phyloP scores from a whole-genome alignment of 1,140 invertebrate species.

The Choristoneura fumiferana region DNA sequence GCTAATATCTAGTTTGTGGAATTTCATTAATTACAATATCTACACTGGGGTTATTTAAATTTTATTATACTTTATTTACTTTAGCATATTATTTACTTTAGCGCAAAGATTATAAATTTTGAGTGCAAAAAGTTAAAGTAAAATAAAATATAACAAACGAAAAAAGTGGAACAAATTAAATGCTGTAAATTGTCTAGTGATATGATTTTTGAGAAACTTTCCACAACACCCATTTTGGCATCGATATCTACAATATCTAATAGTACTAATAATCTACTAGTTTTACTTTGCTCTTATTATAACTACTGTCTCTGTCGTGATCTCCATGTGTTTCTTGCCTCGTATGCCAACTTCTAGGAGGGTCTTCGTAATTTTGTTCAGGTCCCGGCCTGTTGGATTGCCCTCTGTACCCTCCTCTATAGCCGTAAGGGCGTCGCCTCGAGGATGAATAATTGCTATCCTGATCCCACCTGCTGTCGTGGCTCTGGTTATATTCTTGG shows the following conservation, averaged over 20 bases:
- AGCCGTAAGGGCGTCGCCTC: constrained; percentile 32
- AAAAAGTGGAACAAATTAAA: background rate
- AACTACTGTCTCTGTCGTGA: constrained; percentile 22
- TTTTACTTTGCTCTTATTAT: constrained; percentile 51
- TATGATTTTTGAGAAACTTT: background rate
- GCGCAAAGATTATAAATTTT: too few relatives aligned
- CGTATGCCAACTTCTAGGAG: constrained; percentile 24
- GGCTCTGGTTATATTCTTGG: constrained; percentile 26
- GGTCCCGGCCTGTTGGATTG: constrained; percentile 24
- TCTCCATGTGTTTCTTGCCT: constrained; percentile 6
- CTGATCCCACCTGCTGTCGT: constrained; percentile 39
- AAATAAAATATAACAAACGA: background rate
- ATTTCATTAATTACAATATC: constrained; percentile 1
- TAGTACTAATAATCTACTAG: constrained; percentile 57
- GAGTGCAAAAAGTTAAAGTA: too few relatives aligned
- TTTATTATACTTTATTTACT: background rate
- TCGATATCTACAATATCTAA: background rate
- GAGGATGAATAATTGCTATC: constrained; percentile 28
- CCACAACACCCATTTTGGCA: constrained; percentile 9
- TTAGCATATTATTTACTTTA: background rate
- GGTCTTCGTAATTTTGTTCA: constrained; percentile 28
- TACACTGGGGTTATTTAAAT: background rate
- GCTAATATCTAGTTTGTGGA: too few relatives aligned
- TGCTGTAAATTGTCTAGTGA: background rate
- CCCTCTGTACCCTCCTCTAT: constrained; percentile 35